phyloP scores from a whole-genome alignment of 2,888 invertebrate species.

The Drosophila anceps region DNA sequence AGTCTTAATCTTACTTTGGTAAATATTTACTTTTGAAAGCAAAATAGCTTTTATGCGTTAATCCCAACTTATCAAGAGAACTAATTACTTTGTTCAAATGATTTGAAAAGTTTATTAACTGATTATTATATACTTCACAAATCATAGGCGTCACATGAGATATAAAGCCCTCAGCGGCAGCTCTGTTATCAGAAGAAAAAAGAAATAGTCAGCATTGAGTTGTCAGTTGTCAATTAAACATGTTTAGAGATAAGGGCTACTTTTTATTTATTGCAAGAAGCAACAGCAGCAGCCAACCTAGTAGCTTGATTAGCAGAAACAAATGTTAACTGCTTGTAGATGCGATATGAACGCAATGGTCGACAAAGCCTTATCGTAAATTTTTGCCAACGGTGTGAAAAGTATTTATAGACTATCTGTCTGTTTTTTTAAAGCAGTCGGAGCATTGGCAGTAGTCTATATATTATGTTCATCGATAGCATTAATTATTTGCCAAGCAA shows the following conservation, averaged over 20 bases:
- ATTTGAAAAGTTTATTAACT: background rate
- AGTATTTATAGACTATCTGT: background rate
- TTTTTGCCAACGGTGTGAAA: too few species aligned
- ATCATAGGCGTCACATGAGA: background rate
- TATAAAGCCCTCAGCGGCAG: background rate
- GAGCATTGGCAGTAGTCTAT: background rate
- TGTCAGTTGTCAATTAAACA: conserved; percentile 1
- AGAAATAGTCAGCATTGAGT: background rate
- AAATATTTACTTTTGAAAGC: background rate
- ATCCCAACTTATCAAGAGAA: background rate
- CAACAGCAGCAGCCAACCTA: conserved; percentile 1
- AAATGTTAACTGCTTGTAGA: conserved; percentile 11
- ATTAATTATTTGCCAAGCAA: background rate
- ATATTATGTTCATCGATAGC: background rate
- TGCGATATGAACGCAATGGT: background rate
- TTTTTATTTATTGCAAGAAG: background rate
- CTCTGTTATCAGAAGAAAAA: background rate
- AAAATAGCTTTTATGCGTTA: background rate
- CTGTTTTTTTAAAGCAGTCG: too few species aligned
- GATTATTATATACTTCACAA: background rate
- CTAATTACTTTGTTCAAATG: background rate
- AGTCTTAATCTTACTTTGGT: background rate
- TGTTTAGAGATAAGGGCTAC: conserved; percentile 16
- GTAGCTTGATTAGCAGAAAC: conserved; percentile 1
- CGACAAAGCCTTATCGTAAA: background rate